A percentile compares a stretch with the other conserved stretches of the same genome.
Conservation (phyloP, 2,113 vertebrate genomes). For the Nicator chloris region DNA sequence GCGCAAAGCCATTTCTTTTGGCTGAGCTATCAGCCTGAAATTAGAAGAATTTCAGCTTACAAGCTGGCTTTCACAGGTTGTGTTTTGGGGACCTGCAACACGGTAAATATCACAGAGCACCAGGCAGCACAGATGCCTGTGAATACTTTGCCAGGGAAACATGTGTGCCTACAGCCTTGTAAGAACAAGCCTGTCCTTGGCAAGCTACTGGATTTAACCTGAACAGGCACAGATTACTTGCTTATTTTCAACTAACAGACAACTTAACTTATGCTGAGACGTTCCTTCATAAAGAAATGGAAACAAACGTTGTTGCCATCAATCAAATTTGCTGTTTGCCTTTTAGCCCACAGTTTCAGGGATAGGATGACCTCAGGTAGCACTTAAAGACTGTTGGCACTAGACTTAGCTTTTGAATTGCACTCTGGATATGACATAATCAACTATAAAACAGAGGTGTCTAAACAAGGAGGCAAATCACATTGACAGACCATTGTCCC, state of each 20-base stretch:
- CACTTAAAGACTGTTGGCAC: neutral
- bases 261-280: neutral
- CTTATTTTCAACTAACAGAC: neutral
- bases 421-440: neutral
- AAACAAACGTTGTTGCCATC: neutral
- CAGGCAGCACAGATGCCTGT: neutral
- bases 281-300: neutral
- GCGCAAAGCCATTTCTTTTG: neutral
- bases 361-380: neutral
- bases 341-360: neutral
- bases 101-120: neutral
- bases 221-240: neutral
- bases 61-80: neutral
- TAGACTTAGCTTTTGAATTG: neutral
- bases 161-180: neutral
- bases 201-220: neutral
- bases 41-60: neutral
- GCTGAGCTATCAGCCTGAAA: neutral
- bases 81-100: neutral
- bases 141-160: neutral
- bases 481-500: neutral
- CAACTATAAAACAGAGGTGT: neutral
- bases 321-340: neutral
- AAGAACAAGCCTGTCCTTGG: neutral
- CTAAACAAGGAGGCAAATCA: neutral